Evolutionary conservation across 2,113 vertebrate genomes (phyloP), one percentile per base, ranked within the genome.

Genomic region (Mus spicilegus): DNA sequence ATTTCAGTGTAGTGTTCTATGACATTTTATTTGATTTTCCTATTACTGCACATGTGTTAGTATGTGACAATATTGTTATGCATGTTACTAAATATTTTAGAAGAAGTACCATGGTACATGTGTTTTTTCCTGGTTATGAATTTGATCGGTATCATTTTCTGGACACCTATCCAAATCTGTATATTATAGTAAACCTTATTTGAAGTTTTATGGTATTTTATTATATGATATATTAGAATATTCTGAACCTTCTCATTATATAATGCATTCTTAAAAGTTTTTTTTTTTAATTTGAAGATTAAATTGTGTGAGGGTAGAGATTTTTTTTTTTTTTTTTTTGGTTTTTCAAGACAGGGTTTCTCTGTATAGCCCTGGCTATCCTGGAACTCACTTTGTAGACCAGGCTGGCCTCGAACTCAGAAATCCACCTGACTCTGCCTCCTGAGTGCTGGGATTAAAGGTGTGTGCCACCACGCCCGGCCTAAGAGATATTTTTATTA

Each of bases 1-100:
- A 19, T 84, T 84, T 73, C 17, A 2, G 56, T 90, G 36, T 58
- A 7, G 12, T 87, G 4, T 42, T 0, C 7, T 4, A 77, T 58
- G 33, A 20, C 19, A 78, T 46, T 81, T 81, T 91, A 51, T 61
- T 10, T 7, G 36, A 61, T 16, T 78, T 78, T n/a, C 20, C 7
- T 11, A 49, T 51, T 84, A 67, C 17, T 0, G 30, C 65, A 30
- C 65, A 19, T 89, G 1, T n/a, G 81, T 78, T 24, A 61, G 8
- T 42, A 58, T 58, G 69, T 75, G 3, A 39, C 0, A 36, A 12
- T 58, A 63, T 24, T 42, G 14, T 75, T 69, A 61, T 56, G 9
- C 8, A 42, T 78, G 5, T 65, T 88, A 49, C n/a, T 63, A 72
- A 80, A 56, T 58, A 84, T 70, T 92, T 97, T 70, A n/a, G 70